Evolutionary conservation across 2,113 vertebrate genomes (phyloP), one percentile per base, ranked within the genome.

Genomic region (Onychorhynchus coronatus): DNA sequence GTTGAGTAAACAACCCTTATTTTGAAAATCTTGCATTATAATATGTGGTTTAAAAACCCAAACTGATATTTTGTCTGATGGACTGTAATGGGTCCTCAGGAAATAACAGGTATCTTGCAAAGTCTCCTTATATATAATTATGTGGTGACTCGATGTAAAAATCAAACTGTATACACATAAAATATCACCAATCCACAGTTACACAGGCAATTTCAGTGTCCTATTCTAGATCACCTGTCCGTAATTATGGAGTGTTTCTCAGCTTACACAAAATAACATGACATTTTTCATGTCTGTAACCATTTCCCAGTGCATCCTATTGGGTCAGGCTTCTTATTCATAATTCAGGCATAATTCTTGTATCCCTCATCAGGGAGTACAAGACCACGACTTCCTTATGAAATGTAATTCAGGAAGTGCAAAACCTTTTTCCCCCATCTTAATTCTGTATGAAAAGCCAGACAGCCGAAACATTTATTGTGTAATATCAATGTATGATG

Each of bases 121-220:
- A 93, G 30, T 62, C 41, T 68, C 49, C 91, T 79, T 73, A 83
- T 49, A 22, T 85, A 49, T 89, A 95, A 93, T 96, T 94, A 93
- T 62, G 50, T 33, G 53, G 78, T 78, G 62, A 76, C 65, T 81
- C 65, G 71, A 79, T 79, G 49, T 52, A 74, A 90, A 94, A 96
- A 85, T 91, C 58, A 91, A 80, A 90, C 62, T 31, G 63, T 46
- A 89, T 88, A 66, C 63, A 82, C 24, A 62, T 15, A 72, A 86
- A 88, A 55, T 33, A 84, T 67, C 67, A 79, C 33, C 73, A 61
- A 67, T 76, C 74, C 83, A 55, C 37, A 94, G 82, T 80, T 94
- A 79, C 16, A 2, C 17, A 35, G 37, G 41, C 56, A 82, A 85
- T 77, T 73, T 67, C 46, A 62, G 23, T 71, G 58, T 50, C 53